These are phyloP conservation scores for Drosophila triauraria DNA, from an alignment of 1,140 invertebrate species.

Conservation along the genomic window DNA sequence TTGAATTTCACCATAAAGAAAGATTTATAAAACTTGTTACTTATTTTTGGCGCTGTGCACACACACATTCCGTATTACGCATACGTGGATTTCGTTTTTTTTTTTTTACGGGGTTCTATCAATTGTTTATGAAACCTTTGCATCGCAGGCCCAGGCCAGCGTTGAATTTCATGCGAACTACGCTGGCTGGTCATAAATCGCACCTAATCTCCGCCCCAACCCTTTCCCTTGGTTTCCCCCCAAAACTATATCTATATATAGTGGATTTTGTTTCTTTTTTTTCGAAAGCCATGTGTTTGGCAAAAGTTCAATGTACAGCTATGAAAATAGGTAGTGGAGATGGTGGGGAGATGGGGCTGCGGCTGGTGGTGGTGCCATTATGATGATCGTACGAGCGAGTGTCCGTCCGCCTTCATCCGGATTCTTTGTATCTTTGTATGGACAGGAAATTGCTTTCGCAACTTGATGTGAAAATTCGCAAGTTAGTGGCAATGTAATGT, in stretches of 20 bases:
- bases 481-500: constrained; percentile 38
- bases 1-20: too few species aligned
- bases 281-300: constrained; percentile 20
- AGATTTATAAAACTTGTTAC: not conserved
- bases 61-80: not conserved
- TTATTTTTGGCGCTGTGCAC: not conserved
- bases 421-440: constrained; percentile 16
- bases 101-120: constrained; percentile 36
- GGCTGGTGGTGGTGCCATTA: not conserved
- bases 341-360: not conserved
- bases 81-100: constrained; percentile 17
- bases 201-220: constrained; percentile 31
- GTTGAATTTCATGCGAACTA: constrained; percentile 64
- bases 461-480: constrained; percentile 68
- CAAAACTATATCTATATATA: constrained; percentile 10
- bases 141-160: constrained; percentile 34
- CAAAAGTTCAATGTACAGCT: constrained; percentile 70
- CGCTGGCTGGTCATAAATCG: constrained; percentile 59
- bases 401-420: constrained; percentile 2
- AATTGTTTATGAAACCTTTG: constrained; percentile 67
- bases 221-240: not conserved
- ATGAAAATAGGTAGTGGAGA: constrained; percentile 27
- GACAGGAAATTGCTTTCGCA: constrained; percentile 57
- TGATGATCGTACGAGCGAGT: not conserved
- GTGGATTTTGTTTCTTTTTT: not conserved